phyloP scores from a whole-genome alignment of 1,140 invertebrate species.

The Ceratosolen fusciceps region DNA sequence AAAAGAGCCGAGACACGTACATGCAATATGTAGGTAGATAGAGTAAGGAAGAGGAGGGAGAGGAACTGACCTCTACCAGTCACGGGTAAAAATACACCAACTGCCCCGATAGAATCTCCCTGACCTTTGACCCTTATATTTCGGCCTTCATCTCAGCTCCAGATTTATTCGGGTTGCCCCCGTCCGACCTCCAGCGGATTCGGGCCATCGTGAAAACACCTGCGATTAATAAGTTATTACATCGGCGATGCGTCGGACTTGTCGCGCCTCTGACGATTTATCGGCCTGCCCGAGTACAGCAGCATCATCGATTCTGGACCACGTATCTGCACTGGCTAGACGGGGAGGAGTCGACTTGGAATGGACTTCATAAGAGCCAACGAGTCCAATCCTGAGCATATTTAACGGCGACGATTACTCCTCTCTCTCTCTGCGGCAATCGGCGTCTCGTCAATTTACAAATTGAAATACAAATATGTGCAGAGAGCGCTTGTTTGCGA shows the following conservation, averaged over 20 bases:
- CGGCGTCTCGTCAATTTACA: neutral
- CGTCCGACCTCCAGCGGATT: neutral
- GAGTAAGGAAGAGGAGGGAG: no score
- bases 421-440: neutral
- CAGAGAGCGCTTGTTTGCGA: neutral
- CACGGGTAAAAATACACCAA: slow-evolving; percentile 37
- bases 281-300: no score
- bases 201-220: neutral
- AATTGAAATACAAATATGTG: neutral
- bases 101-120: slow-evolving; percentile 27
- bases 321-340: no score
- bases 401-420: neutral
- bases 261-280: no score
- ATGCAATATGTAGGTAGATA: no score
- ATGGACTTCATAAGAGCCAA: neutral
- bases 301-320: no score
- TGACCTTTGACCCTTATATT: slow-evolving; percentile 46
- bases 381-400: neutral
- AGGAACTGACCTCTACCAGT: slow-evolving; percentile 18
- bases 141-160: neutral
- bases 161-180: slow-evolving; percentile 11
- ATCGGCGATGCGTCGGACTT: no score
- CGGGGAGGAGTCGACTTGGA: neutral
- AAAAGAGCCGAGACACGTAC: no score
- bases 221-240: neutral